A percentile compares a stretch with the other conserved stretches of the same genome.
Evolutionary conservation across 2,113 vertebrate species (phyloP).

Genomic region (Strix uralensis): DNA sequence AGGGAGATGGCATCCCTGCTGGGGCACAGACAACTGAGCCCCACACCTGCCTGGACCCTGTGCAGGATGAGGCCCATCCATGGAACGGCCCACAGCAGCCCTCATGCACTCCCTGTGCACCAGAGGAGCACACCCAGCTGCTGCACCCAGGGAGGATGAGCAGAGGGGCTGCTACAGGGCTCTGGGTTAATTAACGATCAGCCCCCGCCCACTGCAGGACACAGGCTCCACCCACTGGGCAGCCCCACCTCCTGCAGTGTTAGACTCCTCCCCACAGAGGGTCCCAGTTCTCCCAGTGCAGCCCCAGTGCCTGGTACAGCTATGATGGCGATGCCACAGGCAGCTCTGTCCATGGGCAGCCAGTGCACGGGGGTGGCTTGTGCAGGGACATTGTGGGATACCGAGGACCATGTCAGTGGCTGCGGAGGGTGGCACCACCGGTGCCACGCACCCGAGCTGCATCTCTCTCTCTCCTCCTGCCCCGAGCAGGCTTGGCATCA

Average conservation of each 20-base stretch:
- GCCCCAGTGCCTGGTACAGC: too few relatives aligned
- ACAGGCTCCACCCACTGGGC: background rate
- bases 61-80: background rate
- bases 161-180: background rate
- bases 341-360: background rate
- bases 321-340: accelerated
- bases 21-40: background rate
- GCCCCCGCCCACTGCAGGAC: accelerated
- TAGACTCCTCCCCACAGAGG: background rate
- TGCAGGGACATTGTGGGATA: background rate
- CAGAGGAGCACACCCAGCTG: accelerated
- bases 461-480: slow-evolving; percentile 45
- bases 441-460: accelerated
- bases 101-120: accelerated
- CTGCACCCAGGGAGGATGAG: accelerated
- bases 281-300: background rate
- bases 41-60: background rate
- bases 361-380: too few relatives aligned
- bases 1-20: background rate
- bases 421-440: background rate
- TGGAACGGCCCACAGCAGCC: background rate
- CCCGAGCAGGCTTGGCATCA: background rate
- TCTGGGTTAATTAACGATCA: background rate
- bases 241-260: background rate
- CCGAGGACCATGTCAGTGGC: accelerated